A percentile compares a stretch with the other conserved stretches of the same genome.
Conservation (phyloP, 2,797 vertebrate genomes). For the Aphelocoma californica region DNA sequence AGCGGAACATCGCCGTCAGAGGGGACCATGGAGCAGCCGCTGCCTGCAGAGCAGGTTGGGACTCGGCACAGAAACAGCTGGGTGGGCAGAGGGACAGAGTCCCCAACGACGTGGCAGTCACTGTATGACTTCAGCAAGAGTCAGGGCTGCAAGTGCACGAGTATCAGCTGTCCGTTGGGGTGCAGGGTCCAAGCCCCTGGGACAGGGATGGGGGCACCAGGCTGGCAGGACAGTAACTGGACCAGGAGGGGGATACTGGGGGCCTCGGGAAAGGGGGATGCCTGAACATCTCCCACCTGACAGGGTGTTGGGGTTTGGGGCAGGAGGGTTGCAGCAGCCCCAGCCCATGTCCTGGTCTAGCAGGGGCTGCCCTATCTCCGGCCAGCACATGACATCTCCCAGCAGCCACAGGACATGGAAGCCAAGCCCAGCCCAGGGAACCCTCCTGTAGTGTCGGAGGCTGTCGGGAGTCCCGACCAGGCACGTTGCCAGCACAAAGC, state of each 20-base stretch:
- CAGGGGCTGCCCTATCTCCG: rapidly evolving
- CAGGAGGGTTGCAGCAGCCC: not conserved
- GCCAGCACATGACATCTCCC: not conserved
- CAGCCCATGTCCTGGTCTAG: not conserved
- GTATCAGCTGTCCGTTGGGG: not conserved
- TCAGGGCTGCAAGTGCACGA: not conserved
- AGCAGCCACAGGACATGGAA: not conserved
- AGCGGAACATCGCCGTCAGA: rapidly evolving
- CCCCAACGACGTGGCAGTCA: rapidly evolving
- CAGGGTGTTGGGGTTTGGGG: no score
- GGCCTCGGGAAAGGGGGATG: not conserved
- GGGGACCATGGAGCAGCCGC: rapidly evolving
- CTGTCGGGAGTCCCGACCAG: not conserved
- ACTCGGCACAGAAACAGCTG: not conserved
- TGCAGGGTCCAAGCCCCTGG: not conserved
- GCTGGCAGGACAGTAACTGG: not conserved
- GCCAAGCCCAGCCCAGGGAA: not conserved
- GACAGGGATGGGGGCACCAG: not conserved
- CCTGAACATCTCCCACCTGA: not conserved
- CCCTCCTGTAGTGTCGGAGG: not conserved
- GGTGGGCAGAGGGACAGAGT: not conserved
- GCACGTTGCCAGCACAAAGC: not conserved
- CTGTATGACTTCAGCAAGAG: not conserved
- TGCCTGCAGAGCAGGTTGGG: not conserved
- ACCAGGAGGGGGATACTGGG: no score